Evolutionary conservation across 2,113 vertebrate genomes (phyloP), one percentile per base, ranked within the genome.

Genomic region (Corvus moneduloides): DNA sequence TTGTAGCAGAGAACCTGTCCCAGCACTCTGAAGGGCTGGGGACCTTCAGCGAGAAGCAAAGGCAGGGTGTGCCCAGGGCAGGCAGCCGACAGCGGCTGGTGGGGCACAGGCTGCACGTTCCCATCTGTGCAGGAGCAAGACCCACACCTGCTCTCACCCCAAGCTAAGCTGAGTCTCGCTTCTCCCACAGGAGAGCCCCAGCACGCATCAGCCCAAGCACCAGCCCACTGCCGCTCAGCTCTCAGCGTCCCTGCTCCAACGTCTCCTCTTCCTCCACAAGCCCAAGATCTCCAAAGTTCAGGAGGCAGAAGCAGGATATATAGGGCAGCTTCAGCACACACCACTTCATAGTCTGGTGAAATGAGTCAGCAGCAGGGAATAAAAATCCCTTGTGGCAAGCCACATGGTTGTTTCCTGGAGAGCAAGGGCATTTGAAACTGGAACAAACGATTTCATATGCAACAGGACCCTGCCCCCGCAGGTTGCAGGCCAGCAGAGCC

Each of bases 371-470:
- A 56, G 33, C 5, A 49, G 39, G 30, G 46, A 64, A 75, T 28
- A 55, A 64, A 59, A 83, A 63, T 59, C 85, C 39, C 69, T 55
- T 2, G 16, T 37, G 69, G 52, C 51, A 55, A 78, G 16, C 39
- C 84, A 63, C 24, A 15, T 0, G 8, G 66, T 18, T 8, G 3
- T 66, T 92, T 89, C 63, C 59, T 63, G 30, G 55, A 83, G 51
- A 83, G 44, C 54, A 66, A 79, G 19, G 15, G 19, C 43, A 23
- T 32, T 58, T 49, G 28, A 33, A 74, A 44, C 23, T 7, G 68
- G 48, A 83, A 18, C 28, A 32, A 66, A n/a, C 0, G 0, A 61
- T 59, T 58, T 39, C n/a, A 32, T 4, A 18, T 0, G 1, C 33
- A 32, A 23, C 22, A 46, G 37, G 52, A 44, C 22, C 46, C 61